A percentile compares a stretch with the other conserved stretches of the same genome.
phyloP scores from a whole-genome alignment of 92 coral and sea anemone species.

The Epizoanthus illoricatus region DNA sequence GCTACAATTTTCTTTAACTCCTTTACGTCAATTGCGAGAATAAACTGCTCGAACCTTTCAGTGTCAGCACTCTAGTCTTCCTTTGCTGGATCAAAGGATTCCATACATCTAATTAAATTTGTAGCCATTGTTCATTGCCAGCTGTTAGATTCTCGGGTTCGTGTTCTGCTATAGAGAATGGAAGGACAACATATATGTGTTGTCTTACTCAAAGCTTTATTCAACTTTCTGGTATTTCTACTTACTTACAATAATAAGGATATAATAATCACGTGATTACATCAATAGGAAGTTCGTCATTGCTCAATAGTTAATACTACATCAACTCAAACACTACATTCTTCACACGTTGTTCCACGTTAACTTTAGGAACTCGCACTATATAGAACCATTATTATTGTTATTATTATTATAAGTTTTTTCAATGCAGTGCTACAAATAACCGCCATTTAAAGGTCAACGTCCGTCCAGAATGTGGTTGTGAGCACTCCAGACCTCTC shows the following conservation, averaged over 20 bases:
- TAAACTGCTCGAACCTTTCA: slow-evolving; percentile 41
- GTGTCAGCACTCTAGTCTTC: slow-evolving; percentile 38
- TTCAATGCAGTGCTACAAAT: no score
- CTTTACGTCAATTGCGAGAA: slow-evolving; percentile 17
- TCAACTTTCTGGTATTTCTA: not conserved
- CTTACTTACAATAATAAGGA: not conserved
- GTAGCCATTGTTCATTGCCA: not conserved
- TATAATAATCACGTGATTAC: no score
- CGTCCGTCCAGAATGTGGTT: no score
- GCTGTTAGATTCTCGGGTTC: not conserved
- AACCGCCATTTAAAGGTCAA: no score
- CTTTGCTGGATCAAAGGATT: slow-evolving; percentile 20
- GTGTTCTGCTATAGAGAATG: not conserved
- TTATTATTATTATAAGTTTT: no score
- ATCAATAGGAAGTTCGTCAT: not conserved
- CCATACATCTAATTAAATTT: slow-evolving; percentile 16
- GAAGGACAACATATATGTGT: not conserved
- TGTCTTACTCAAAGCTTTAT: not conserved
- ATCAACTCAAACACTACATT: not conserved
- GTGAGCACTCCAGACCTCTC: no score
- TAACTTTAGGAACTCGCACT: no score
- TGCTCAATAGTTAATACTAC: not conserved
- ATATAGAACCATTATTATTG: no score
- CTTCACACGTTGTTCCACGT: no score
- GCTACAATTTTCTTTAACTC: slow-evolving; percentile 17